Evolutionary conservation across 1,140 invertebrate species (phyloP).

Genomic region (Monochamus saltuarius): DNA sequence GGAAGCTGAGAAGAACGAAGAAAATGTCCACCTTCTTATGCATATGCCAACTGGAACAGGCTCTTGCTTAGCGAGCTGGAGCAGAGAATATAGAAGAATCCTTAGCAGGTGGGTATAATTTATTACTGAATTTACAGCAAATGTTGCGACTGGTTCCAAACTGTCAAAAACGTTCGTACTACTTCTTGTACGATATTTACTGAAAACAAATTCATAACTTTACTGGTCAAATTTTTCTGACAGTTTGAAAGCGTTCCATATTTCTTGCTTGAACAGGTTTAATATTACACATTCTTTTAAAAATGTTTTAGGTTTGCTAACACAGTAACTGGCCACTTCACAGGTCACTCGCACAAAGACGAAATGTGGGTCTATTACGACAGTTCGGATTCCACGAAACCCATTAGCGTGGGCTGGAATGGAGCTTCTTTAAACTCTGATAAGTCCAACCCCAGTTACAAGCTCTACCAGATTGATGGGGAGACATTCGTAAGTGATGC

Average conservation of each 20-base stretch:
- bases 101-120: constrained; percentile 55
- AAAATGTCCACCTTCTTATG: constrained; percentile 80
- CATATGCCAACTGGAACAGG: constrained; percentile 74
- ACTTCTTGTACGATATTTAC: not conserved
- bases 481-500: constrained; percentile 59
- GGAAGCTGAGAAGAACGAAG: constrained; percentile 67
- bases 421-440: constrained; percentile 72
- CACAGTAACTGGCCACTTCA: constrained; percentile 76
- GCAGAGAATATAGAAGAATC: constrained; percentile 63
- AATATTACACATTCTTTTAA: constrained; percentile 4
- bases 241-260: too few relatives aligned
- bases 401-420: constrained; percentile 71
- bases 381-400: constrained; percentile 27
- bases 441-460: constrained; percentile 79
- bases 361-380: constrained; percentile 71
- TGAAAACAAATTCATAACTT: not conserved
- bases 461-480: constrained; percentile 68
- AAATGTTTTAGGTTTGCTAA: constrained; percentile 51
- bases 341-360: constrained; percentile 79
- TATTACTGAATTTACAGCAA: not conserved
- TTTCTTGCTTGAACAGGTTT: too few relatives aligned
- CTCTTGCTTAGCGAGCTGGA: constrained; percentile 66
- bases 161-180: not conserved
- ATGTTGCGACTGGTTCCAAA: not conserved
- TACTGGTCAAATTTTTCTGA: not conserved